These are phyloP conservation scores for Sebastes miniatus DNA, from an alignment of 2,797 vertebrate species.

Conservation along the genomic window DNA sequence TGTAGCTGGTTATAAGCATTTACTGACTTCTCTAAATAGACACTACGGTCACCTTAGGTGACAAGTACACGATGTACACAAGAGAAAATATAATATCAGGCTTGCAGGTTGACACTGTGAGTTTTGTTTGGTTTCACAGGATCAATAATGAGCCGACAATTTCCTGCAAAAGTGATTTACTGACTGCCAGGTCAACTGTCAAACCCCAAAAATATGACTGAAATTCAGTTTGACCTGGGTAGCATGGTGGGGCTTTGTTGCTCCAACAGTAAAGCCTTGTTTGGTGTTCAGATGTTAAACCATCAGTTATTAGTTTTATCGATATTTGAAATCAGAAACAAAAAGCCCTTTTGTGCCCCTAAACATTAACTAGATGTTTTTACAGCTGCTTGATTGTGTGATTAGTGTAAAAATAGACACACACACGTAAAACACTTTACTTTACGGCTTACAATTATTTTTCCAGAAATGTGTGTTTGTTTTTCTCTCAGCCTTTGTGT, in stretches of 20 bases:
- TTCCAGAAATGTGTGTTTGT: slow-evolving; percentile 45
- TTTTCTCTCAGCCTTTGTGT: slow-evolving; percentile 58
- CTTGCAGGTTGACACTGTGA: slow-evolving; percentile 3
- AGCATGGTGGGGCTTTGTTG: not conserved
- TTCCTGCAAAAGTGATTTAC: slow-evolving; percentile 51
- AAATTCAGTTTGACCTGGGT: not conserved
- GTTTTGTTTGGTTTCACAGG: slow-evolving; percentile 34
- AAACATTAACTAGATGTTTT: slow-evolving; percentile 26
- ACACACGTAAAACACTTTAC: not conserved
- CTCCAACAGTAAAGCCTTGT: slow-evolving; percentile 24
- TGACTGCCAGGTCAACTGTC: slow-evolving; percentile 32
- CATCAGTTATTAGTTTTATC: slow-evolving; percentile 11
- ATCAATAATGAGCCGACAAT: slow-evolving; percentile 1
- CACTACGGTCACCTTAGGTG: not conserved
- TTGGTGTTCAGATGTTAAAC: slow-evolving; percentile 3
- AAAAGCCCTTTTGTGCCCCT: slow-evolving; percentile 2
- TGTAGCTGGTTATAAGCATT: slow-evolving; percentile 11
- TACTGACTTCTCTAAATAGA: slow-evolving; percentile 7
- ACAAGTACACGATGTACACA: slow-evolving; percentile 3
- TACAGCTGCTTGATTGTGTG: slow-evolving; percentile 28
- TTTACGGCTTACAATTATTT: slow-evolving; percentile 11
- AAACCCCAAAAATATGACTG: slow-evolving; percentile 38
- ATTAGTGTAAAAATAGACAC: slow-evolving; percentile 8
- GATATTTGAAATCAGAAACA: slow-evolving; percentile 7
- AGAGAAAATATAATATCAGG: not conserved